Conservation (phyloP, 2,888 invertebrate species). For the Polia nebulosa region DNA sequence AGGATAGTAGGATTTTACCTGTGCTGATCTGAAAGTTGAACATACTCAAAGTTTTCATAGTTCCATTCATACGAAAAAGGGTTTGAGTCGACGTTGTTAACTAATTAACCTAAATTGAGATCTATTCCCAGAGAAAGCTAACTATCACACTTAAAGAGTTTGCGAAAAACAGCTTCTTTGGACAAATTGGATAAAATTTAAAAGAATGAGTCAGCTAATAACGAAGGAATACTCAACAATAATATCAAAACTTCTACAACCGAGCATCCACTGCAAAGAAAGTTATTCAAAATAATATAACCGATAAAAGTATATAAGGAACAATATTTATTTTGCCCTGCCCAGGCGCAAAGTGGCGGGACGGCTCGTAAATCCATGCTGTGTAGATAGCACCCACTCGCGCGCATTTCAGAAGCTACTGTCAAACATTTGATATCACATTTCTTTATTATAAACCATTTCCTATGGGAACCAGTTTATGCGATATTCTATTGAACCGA, state of each 20-base stretch:
- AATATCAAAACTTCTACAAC: conserved; percentile 47
- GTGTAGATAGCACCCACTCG: conserved; percentile 82
- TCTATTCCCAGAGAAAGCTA: background rate
- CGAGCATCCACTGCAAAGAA: conserved; percentile 48
- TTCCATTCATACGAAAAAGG: background rate
- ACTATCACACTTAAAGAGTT: background rate
- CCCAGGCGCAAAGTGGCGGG: conserved; percentile 74
- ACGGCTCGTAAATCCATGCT: conserved; percentile 77
- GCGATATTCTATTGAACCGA: conserved; percentile 61
- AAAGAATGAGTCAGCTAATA: background rate
- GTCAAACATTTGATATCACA: conserved; percentile 81
- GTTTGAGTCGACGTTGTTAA: too few species aligned
- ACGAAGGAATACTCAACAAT: conserved; percentile 3
- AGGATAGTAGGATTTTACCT: too few species aligned
- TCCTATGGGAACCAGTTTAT: conserved; percentile 65
- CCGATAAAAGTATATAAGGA: conserved; percentile 61
- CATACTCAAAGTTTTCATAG: too few species aligned
- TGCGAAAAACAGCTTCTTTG: background rate
- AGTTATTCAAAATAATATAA: conserved; percentile 57
- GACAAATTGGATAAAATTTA: background rate
- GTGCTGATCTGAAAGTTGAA: too few species aligned
- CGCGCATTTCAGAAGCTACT: conserved; percentile 85
- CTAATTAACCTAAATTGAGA: too few species aligned
- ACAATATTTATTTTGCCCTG: conserved; percentile 55
- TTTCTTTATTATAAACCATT: conserved; percentile 75